These are phyloP conservation scores for Leucophenga maculata DNA, from an alignment of 2,888 invertebrate genomes.

Conservation along the genomic window DNA sequence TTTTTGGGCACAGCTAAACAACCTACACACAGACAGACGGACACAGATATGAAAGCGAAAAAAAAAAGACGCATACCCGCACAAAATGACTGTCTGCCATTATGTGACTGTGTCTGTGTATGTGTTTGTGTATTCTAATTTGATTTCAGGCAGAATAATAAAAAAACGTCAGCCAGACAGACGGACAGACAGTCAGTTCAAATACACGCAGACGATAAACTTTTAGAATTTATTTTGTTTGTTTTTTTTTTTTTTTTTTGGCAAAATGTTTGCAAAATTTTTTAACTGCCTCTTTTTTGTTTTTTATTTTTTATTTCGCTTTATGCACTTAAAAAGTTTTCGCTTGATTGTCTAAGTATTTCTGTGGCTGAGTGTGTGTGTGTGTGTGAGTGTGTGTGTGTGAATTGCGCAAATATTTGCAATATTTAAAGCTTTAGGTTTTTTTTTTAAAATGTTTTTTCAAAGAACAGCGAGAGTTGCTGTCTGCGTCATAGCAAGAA, in stretches of 20 bases:
- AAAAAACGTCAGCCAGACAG: neutral
- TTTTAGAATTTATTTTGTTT: constrained; percentile 26
- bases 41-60: constrained; percentile 27
- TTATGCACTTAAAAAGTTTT: constrained; percentile 54
- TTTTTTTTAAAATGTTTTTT: neutral
- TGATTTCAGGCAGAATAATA: constrained; percentile 48
- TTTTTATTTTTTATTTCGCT: constrained; percentile 12
- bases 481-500: no score
- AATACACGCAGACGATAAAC: constrained; percentile 42
- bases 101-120: neutral
- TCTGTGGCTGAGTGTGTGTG: constrained; percentile 20
- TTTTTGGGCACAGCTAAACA: constrained; percentile 32
- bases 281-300: constrained; percentile 34
- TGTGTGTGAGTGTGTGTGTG: constrained; percentile 17
- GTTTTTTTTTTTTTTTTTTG: constrained; percentile 15
- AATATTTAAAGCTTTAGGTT: constrained; percentile 24
- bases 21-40: constrained; percentile 22
- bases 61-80: constrained; percentile 11
- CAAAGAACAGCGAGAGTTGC: no score
- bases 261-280: constrained; percentile 19
- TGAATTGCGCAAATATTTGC: constrained; percentile 35
- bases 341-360: constrained; percentile 34
- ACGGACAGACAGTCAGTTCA: neutral
- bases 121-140: constrained; percentile 58
- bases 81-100: no score